Conservation (phyloP, 2,888 invertebrate species). For the Muschampia plurimacula region DNA sequence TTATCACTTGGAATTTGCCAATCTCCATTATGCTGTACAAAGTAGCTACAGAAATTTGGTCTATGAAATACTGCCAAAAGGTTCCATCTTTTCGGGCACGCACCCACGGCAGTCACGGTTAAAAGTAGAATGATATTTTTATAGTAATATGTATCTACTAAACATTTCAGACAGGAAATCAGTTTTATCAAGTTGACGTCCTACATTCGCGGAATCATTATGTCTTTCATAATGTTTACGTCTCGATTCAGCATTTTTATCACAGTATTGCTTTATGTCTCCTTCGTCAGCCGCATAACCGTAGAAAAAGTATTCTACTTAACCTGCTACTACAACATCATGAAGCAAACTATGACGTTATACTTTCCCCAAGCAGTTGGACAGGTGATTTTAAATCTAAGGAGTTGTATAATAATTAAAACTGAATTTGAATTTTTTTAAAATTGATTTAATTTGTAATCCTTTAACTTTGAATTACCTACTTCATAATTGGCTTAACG, state of each 20-base stretch:
- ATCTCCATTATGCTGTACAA: too few relatives aligned
- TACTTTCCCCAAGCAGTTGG: slow-evolving; percentile 87
- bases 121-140: background rate
- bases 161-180: slow-evolving; percentile 58
- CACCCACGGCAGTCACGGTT: too few relatives aligned
- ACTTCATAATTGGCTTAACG: too few relatives aligned
- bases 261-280: slow-evolving; percentile 87
- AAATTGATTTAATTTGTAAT: background rate
- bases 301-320: slow-evolving; percentile 91
- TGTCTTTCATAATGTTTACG: slow-evolving; percentile 88
- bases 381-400: slow-evolving; percentile 56
- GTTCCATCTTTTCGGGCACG: too few relatives aligned
- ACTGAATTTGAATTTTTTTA: background rate
- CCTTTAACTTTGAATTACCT: too few relatives aligned
- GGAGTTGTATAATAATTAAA: background rate
- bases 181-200: slow-evolving; percentile 75
- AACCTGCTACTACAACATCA: slow-evolving; percentile 90
- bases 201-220: slow-evolving; percentile 85
- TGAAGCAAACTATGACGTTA: slow-evolving; percentile 90
- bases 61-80: too few relatives aligned
- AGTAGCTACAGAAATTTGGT: too few relatives aligned
- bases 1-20: too few relatives aligned
- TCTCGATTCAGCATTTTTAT: slow-evolving; percentile 89
- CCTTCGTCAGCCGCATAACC: slow-evolving; percentile 86
- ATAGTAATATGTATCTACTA: background rate